These are phyloP conservation scores for Phoxinus phoxinus DNA, from an alignment of 2,113 vertebrate genomes.

Conservation along the genomic window DNA sequence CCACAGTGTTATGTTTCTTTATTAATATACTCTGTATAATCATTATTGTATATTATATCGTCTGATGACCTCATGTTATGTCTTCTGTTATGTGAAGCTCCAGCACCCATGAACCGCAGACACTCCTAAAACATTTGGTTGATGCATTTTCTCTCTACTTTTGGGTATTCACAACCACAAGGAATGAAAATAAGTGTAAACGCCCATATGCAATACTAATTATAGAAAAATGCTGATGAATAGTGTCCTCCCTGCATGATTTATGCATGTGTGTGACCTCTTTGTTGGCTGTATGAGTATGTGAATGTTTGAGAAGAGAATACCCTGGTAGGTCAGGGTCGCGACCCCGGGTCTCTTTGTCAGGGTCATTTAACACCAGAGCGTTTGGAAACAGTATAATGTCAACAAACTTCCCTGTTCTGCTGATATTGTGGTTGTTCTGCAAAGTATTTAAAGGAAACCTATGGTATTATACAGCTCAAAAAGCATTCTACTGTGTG, in stretches of 20 bases:
- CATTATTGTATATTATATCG: neutral
- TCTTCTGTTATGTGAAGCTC: neutral
- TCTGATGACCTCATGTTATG: neutral
- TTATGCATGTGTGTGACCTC: neutral
- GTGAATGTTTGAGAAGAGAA: constrained; percentile 26
- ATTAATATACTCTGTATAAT: neutral
- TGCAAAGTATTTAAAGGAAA: neutral
- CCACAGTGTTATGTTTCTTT: neutral
- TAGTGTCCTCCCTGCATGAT: neutral
- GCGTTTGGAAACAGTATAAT: neutral
- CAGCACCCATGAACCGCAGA: neutral
- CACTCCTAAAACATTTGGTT: neutral
- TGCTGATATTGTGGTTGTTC: neutral
- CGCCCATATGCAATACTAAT: neutral
- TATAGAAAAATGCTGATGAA: neutral
- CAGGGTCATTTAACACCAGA: neutral
- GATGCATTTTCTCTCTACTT: neutral
- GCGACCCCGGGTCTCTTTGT: neutral
- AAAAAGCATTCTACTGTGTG: neutral
- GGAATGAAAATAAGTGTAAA: constrained; percentile 5
- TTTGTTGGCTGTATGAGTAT: neutral
- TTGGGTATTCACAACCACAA: neutral
- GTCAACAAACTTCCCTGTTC: neutral
- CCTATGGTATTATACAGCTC: neutral
- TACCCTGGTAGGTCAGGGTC: neutral